Evolutionary conservation across 1,140 invertebrate genomes (phyloP).

Genomic region (Lepidurus apus): DNA sequence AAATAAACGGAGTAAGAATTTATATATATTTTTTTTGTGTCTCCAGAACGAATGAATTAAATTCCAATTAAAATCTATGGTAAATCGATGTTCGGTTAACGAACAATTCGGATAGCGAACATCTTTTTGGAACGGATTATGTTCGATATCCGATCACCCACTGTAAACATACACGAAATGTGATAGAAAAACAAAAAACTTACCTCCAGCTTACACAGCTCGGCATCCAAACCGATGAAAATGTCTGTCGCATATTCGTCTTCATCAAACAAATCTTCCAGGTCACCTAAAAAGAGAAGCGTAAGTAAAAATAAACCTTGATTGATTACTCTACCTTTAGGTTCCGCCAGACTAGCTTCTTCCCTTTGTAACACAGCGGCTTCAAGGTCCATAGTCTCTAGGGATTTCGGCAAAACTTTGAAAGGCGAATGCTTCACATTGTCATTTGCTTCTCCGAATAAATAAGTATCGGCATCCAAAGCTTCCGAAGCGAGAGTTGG

Average conservation of each 20-base stretch:
- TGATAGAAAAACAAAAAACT: neutral
- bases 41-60: too few relatives aligned
- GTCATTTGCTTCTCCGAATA: neutral
- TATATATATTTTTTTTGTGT: too few relatives aligned
- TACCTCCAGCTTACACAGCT: neutral
- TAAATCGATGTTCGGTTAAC: too few relatives aligned
- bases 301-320: neutral
- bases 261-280: neutral
- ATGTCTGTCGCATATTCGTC: neutral
- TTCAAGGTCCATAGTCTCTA: neutral
- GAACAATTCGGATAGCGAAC: too few relatives aligned
- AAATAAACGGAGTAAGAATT: too few relatives aligned
- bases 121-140: too few relatives aligned
- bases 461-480: neutral
- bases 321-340: neutral
- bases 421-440: neutral
- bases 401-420: neutral
- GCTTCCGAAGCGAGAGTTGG: neutral
- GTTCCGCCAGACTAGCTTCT: neutral
- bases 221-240: neutral
- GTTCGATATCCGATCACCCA: too few relatives aligned
- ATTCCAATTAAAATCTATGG: too few relatives aligned
- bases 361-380: neutral
- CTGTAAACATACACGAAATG: neutral
- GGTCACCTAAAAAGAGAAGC: neutral